Evolutionary conservation across 2,888 invertebrate species (phyloP), one percentile per base, ranked within the genome.

Genomic region (Cremastinae sp.): DNA sequence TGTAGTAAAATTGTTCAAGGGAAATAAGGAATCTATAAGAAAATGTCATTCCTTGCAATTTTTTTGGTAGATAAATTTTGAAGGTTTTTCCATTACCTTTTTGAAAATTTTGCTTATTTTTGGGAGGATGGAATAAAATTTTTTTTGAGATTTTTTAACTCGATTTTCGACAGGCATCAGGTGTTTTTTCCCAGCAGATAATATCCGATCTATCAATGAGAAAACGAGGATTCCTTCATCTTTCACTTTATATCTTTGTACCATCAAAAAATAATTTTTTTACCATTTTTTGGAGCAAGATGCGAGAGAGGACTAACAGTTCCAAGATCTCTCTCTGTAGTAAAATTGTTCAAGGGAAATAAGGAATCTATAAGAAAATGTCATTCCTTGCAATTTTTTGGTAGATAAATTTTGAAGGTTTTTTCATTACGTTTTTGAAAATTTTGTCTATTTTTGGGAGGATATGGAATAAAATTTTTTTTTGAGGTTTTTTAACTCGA

Each of bases 191-290:
- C 16, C n/a, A 7, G 39, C 22, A 12, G 5, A n/a, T 58, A 12
- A 20, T 16, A 58, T 62, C 10, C 28, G 49, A 12, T 51, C 37
- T 22, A 49, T 37, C 56, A 20, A 66, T 73, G 65, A 66, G 14
- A 4, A 59, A 49, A 16, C 18, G 4, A 12, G 16, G 37, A 77
- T 74, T 10, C n/a, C n/a, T n/a, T 45, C 45, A 12, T 45, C 14
- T 41, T 47, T 49, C 8, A n/a, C 4, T n/a, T n/a, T n/a, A n/a
- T n/a, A n/a, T n/a, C n/a, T 28, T 5, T 28, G 28, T 28, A 28
- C 28, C 5, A 2, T 28, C n/a, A 2, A 41, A 9, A 41, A 9
- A 12, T 2, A 28, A 12, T 37, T 45, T 18, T 22, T 8, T 49
- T 12, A 18, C 45, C 39, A 39, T 49, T 61, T 35, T 8, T 71